Conservation (phyloP, 1,140 invertebrate species). For the Argopecten irradians region DNA sequence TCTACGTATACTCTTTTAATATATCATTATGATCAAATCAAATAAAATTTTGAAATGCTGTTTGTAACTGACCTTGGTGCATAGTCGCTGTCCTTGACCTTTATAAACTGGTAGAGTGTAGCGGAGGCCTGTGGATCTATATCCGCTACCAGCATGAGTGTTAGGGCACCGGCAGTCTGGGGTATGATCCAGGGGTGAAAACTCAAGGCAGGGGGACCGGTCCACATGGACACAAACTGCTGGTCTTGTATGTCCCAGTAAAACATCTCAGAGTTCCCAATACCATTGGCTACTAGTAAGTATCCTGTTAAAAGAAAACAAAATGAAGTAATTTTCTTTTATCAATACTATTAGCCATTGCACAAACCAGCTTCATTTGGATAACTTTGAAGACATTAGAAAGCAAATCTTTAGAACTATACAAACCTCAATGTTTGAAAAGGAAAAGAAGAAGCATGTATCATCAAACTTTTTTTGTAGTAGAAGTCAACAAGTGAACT, state of each 20-base stretch:
- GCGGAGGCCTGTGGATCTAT: conserved; percentile 49
- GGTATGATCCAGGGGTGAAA: conserved; percentile 63
- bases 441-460: too few relatives aligned
- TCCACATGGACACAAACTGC: conserved; percentile 63
- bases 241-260: conserved; percentile 62
- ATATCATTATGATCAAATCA: not conserved
- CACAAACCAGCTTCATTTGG: too few relatives aligned
- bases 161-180: conserved; percentile 56
- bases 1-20: not conserved
- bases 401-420: too few relatives aligned
- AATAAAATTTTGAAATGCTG: not conserved
- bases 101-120: conserved; percentile 63
- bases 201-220: conserved; percentile 54
- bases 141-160: conserved; percentile 60
- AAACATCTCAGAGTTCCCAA: conserved; percentile 68
- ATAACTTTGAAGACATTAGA: too few relatives aligned
- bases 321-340: too few relatives aligned
- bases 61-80: conserved; percentile 64
- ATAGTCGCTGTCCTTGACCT: conserved; percentile 69
- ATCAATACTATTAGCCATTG: too few relatives aligned
- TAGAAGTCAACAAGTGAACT: too few relatives aligned
- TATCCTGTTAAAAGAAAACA: conserved; percentile 61
- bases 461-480: too few relatives aligned
- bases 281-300: conserved; percentile 63
- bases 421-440: too few relatives aligned